Evolutionary conservation across 2,888 invertebrate species (phyloP).

Genomic region (Willowsia nigromaculata): DNA sequence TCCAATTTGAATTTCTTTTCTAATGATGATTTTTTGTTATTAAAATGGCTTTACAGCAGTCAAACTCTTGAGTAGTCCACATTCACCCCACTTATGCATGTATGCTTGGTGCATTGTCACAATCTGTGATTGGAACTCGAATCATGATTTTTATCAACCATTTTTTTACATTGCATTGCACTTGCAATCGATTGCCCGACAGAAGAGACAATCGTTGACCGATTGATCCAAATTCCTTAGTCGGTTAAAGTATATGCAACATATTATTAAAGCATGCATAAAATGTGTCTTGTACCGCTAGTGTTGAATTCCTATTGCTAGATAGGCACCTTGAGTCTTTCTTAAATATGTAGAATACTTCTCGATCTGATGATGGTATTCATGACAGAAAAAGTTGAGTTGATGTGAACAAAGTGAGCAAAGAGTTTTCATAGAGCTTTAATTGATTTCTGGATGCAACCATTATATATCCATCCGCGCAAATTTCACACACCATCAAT

Average conservation of each 20-base stretch:
- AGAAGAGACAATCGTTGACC: slow-evolving; percentile 9
- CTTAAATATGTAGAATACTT: neutral
- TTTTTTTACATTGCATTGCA: slow-evolving; percentile 12
- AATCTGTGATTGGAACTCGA: neutral
- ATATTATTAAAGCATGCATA: too few relatives aligned
- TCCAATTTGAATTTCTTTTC: neutral
- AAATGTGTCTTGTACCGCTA: slow-evolving; percentile 14
- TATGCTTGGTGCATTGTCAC: too few relatives aligned
- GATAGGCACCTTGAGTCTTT: too few relatives aligned
- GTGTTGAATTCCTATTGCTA: too few relatives aligned
- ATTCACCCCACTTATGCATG: too few relatives aligned
- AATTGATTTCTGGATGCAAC: too few relatives aligned
- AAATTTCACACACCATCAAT: too few relatives aligned
- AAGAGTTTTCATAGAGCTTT: too few relatives aligned
- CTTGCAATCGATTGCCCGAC: neutral
- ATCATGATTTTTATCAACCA: neutral
- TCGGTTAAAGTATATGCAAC: neutral
- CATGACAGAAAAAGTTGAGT: too few relatives aligned
- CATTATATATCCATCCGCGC: too few relatives aligned
- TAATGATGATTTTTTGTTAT: slow-evolving; percentile 10
- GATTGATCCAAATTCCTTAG: slow-evolving; percentile 35
- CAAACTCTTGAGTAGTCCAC: neutral
- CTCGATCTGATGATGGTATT: neutral
- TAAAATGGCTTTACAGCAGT: neutral
- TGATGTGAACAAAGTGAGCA: too few relatives aligned